These are phyloP conservation scores for Graphium colonna DNA, from an alignment of 2,888 invertebrate species.

Conservation along the genomic window DNA sequence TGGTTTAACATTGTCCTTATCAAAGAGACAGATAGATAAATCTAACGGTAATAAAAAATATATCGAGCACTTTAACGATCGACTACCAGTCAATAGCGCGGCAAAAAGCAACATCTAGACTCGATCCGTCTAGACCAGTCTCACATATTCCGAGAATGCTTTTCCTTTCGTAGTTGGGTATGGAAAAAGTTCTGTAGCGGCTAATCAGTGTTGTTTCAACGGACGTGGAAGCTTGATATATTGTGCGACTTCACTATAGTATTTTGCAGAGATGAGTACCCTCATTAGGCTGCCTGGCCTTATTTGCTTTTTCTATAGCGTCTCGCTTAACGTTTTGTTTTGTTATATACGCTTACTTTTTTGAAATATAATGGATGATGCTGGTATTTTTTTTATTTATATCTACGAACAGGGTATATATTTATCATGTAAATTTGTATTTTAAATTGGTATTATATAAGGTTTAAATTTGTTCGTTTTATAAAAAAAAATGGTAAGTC, in stretches of 20 bases:
- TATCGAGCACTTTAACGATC: constrained; percentile 28
- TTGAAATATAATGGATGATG: not conserved
- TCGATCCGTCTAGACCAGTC: constrained; percentile 20
- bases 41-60: constrained; percentile 28
- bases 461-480: no score
- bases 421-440: no score
- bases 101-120: constrained; percentile 24
- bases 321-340: constrained; percentile 5
- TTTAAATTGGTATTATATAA: no score
- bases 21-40: constrained; percentile 26
- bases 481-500: no score
- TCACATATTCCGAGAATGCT: constrained; percentile 27
- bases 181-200: constrained; percentile 23
- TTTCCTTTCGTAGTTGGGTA: constrained; percentile 25
- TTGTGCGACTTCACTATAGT: constrained; percentile 1
- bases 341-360: not conserved
- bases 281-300: constrained; percentile 19
- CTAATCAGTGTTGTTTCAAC: constrained; percentile 25
- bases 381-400: no score
- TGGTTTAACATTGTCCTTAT: constrained; percentile 18
- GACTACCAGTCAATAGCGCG: constrained; percentile 25
- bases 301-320: constrained; percentile 8
- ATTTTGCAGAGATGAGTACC: constrained; percentile 11
- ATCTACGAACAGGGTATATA: no score
- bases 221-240: constrained; percentile 21